Conservation (phyloP, 2,888 invertebrate species). For the Baccha elongata region DNA sequence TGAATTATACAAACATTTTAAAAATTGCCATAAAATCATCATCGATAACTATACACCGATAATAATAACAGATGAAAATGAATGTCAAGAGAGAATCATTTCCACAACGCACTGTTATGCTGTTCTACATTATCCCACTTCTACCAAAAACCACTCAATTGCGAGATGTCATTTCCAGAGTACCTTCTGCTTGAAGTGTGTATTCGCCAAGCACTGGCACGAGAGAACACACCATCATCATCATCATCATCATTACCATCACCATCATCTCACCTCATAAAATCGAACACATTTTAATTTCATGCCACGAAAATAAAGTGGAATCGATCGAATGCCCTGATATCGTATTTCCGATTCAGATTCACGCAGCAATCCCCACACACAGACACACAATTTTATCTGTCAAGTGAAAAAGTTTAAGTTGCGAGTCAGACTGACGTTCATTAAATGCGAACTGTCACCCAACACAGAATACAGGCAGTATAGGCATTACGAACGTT, state of each 20-base stretch:
- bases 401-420: conserved; percentile 31
- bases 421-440: conserved; percentile 44
- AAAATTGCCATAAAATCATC: conserved; percentile 16
- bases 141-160: conserved; percentile 1
- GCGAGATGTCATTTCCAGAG: background rate
- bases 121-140: conserved; percentile 4
- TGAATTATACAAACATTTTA: conserved; percentile 33
- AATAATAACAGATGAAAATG: conserved; percentile 37
- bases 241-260: conserved; percentile 6
- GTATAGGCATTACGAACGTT: background rate
- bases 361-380: background rate
- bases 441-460: conserved; percentile 52
- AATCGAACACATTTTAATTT: conserved; percentile 64
- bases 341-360: conserved; percentile 57
- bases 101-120: background rate
- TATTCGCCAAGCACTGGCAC: background rate
- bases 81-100: conserved; percentile 1
- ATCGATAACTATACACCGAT: conserved; percentile 26
- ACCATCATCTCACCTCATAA: conserved; percentile 53
- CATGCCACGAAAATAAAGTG: conserved; percentile 64
- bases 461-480: too few species aligned
- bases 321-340: conserved; percentile 68
- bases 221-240: conserved; percentile 1
- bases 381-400: background rate
- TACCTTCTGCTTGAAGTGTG: too few species aligned